Evolutionary conservation across 1,140 invertebrate genomes (phyloP).

Genomic region (Lamellibrachia luymesi): DNA sequence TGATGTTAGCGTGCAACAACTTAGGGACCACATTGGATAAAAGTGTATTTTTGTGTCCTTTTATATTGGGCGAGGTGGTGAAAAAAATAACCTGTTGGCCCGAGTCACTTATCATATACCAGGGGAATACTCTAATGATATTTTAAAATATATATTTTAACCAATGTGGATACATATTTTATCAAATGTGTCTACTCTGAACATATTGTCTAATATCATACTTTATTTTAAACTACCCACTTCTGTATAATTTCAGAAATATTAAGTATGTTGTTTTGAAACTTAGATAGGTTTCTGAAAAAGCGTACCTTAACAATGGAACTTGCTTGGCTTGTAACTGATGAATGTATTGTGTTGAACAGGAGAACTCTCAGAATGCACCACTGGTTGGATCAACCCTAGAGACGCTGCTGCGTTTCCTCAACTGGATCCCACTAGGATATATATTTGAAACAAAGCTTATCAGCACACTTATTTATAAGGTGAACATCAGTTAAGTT

Average conservation of each 20-base stretch:
- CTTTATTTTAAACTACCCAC: background rate
- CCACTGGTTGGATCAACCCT: constrained; percentile 89
- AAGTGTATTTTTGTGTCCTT: too few species aligned
- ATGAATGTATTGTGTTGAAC: constrained; percentile 32
- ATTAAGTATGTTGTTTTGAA: background rate
- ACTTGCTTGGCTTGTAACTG: background rate
- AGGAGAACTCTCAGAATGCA: constrained; percentile 95
- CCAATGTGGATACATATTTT: constrained; percentile 22
- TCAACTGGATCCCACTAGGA: constrained; percentile 99
- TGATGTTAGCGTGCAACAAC: too few species aligned
- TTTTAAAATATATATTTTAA: constrained; percentile 14
- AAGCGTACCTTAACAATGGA: background rate
- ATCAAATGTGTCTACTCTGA: constrained; percentile 7
- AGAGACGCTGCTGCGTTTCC: constrained; percentile 92
- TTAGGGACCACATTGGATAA: too few species aligned
- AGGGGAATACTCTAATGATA: background rate
- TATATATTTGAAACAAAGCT: constrained; percentile 99
- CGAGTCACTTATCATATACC: too few species aligned
- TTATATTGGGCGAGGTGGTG: too few species aligned
- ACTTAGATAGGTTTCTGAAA: too few species aligned
- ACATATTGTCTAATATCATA: background rate
- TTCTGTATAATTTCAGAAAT: background rate
- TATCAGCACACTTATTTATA: constrained; percentile 90
- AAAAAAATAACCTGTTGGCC: too few species aligned
- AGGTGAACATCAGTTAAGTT: constrained; percentile 61